Percentiles rank a stretch among this genome's conserved stretches.
These are phyloP conservation scores for Psylliodes chrysocephalus DNA, from an alignment of 2,888 invertebrate species.

Conservation along the genomic window DNA sequence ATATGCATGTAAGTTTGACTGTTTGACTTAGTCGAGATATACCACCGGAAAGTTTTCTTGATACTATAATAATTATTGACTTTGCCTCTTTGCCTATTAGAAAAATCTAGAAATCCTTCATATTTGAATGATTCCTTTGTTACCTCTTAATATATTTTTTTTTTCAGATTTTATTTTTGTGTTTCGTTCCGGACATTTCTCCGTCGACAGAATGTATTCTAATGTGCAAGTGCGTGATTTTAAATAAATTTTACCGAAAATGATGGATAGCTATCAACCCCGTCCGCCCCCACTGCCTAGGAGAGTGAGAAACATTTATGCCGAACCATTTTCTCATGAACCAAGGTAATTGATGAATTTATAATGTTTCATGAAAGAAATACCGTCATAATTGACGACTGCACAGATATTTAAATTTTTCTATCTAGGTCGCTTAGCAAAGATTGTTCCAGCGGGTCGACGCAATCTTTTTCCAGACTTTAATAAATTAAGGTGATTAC, in stretches of 20 bases:
- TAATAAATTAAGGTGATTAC: no score
- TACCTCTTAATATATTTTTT: constrained; percentile 8
- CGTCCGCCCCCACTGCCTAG: constrained; percentile 73
- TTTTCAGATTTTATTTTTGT: constrained; percentile 24
- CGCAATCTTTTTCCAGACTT: no score
- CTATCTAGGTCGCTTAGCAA: no score
- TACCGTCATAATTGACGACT: constrained; percentile 30
- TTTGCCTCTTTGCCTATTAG: no score
- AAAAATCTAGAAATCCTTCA: background rate
- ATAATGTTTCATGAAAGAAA: no score
- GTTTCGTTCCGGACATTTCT: constrained; percentile 2
- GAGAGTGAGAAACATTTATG: constrained; percentile 74
- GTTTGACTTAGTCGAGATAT: no score
- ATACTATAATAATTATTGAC: no score
- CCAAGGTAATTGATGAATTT: constrained; percentile 50
- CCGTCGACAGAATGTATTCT: constrained; percentile 37
- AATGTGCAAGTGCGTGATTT: constrained; percentile 56
- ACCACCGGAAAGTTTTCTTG: no score
- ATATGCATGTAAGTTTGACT: no score
- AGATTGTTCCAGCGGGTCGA: no score
- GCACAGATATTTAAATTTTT: no score
- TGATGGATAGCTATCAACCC: constrained; percentile 73
- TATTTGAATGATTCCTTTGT: background rate
- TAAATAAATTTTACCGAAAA: constrained; percentile 42
- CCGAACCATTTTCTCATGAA: constrained; percentile 73